phyloP scores from a whole-genome alignment of 1,140 invertebrate species.

The Caenorhabditis elegans region DNA sequence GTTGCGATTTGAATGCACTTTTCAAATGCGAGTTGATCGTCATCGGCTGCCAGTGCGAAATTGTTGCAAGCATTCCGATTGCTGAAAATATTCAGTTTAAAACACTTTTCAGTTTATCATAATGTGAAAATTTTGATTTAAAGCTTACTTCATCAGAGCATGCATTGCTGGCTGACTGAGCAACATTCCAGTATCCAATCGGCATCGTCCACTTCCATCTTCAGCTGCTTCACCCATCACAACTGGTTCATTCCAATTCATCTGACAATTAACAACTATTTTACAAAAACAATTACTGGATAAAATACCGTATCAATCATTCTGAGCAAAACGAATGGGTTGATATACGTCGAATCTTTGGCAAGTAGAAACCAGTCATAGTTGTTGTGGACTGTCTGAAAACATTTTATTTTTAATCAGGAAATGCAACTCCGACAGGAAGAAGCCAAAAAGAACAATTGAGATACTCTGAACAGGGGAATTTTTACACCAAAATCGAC shows the following conservation, averaged over 20 bases:
- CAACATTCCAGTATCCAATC: conserved; percentile 57
- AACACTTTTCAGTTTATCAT: background rate
- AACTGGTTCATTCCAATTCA: conserved; percentile 57
- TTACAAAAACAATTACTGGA: background rate
- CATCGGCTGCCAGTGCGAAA: conserved; percentile 47
- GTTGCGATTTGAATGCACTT: conserved; percentile 61
- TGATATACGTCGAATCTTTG: conserved; percentile 63
- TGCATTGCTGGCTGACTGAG: conserved; percentile 61
- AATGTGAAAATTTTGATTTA: conserved; percentile 7
- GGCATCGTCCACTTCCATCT: conserved; percentile 48
- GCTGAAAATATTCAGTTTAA: conserved; percentile 42
- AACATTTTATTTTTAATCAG: background rate
- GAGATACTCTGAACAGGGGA: background rate
- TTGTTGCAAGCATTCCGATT: conserved; percentile 57
- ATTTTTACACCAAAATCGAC: background rate
- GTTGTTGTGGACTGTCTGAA: conserved; percentile 59
- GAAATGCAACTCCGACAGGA: background rate
- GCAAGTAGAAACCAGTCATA: conserved; percentile 65
- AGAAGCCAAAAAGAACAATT: background rate
- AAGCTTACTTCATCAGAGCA: conserved; percentile 54
- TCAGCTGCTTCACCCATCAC: conserved; percentile 49
- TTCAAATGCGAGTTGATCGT: conserved; percentile 61
- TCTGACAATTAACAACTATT: background rate
- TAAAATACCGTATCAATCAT: conserved; percentile 44
- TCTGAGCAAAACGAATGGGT: conserved; percentile 58